These are phyloP conservation scores for Corythoichthys intestinalis DNA, from an alignment of 2,113 vertebrate species.

Conservation along the genomic window DNA sequence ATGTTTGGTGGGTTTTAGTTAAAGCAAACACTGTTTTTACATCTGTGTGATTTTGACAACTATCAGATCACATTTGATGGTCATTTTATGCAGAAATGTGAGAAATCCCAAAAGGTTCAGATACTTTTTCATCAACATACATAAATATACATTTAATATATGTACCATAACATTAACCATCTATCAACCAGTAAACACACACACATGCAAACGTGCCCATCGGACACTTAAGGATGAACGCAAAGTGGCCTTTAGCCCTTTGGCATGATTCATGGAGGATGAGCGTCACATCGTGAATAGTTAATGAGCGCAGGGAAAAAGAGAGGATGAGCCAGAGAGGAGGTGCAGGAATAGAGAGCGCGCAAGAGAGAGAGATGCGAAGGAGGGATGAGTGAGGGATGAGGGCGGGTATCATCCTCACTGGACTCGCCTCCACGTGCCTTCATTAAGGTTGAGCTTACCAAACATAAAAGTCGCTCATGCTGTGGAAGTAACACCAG, in stretches of 20 bases:
- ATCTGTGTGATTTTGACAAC: too few relatives aligned
- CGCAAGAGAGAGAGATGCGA: constrained; percentile 25
- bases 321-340: constrained; percentile 48
- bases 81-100: too few relatives aligned
- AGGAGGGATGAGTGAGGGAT: constrained; percentile 30
- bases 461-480: constrained; percentile 64
- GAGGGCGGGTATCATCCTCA: constrained; percentile 41
- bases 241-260: constrained; percentile 37
- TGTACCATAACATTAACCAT: too few relatives aligned
- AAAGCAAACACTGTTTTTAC: too few relatives aligned
- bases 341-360: constrained; percentile 51
- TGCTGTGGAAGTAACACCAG: constrained; percentile 20
- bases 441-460: constrained; percentile 45
- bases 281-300: constrained; percentile 74
- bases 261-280: constrained; percentile 69
- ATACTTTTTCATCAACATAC: too few relatives aligned
- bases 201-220: neutral
- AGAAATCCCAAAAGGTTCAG: too few relatives aligned
- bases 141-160: too few relatives aligned
- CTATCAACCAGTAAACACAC: constrained; percentile 1
- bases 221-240: constrained; percentile 45
- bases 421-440: constrained; percentile 39
- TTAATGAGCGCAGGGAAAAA: constrained; percentile 72
- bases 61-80: too few relatives aligned
- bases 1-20: too few relatives aligned